Conservation (phyloP, 37 sponge, comb jelly and placozoan species). For the Bolinopsis microptera region DNA sequence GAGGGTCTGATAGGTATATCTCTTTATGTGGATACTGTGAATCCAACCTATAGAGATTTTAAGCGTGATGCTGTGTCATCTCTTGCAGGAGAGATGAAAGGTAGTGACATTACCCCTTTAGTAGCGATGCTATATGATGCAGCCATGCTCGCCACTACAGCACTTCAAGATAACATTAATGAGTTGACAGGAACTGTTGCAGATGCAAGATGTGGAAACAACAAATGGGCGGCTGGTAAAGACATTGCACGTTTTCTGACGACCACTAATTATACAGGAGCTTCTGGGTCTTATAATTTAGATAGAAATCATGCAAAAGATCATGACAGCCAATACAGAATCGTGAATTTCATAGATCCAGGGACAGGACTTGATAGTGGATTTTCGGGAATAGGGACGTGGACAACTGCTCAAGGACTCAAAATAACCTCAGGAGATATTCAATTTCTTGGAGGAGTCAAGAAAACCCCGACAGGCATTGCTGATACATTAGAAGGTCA, state of each 20-base stretch:
- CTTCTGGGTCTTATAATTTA: conserved; percentile 2
- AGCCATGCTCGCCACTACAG: not conserved
- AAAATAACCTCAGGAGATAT: not conserved
- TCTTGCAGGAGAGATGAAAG: not conserved
- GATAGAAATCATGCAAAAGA: not conserved
- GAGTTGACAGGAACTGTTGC: not conserved
- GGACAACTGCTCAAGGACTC: not conserved
- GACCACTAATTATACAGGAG: not conserved
- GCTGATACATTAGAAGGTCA: conserved; percentile 11
- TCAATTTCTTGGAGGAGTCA: conserved; percentile 24
- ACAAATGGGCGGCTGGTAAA: not conserved
- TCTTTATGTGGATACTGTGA: conserved; percentile 7
- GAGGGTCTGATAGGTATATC: conserved; percentile 21
- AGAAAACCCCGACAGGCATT: not conserved
- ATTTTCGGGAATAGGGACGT: conserved; percentile 39
- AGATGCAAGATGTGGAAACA: not conserved
- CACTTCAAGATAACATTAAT: not conserved
- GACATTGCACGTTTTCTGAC: not conserved
- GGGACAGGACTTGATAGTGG: not conserved
- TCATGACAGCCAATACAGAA: not conserved
- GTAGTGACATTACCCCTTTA: not conserved
- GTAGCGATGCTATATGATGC: conserved; percentile 45
- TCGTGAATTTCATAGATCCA: conserved; percentile 7
- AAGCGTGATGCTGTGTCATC: not conserved
- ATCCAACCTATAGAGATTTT: not conserved